These are phyloP conservation scores for Ctenopoma multispine DNA, from an alignment of 2,797 vertebrate species.

Conservation along the genomic window DNA sequence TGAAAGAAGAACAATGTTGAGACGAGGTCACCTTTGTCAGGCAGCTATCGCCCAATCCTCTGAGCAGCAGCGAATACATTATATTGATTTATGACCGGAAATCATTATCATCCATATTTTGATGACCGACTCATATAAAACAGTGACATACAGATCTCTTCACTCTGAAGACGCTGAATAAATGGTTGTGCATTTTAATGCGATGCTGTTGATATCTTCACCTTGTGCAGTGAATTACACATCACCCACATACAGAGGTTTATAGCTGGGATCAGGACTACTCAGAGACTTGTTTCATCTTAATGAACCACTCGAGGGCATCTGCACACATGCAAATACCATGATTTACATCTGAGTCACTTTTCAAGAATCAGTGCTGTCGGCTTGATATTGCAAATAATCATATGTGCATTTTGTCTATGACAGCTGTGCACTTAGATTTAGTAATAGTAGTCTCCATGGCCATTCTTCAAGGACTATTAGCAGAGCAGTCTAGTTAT, in stretches of 20 bases:
- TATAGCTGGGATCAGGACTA: conserved; percentile 36
- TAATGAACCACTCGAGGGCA: conserved; percentile 60
- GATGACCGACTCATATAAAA: conserved; percentile 49
- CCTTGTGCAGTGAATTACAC: conserved; percentile 43
- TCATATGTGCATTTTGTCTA: conserved; percentile 24
- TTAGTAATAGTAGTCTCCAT: conserved; percentile 18
- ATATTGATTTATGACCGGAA: conserved; percentile 61
- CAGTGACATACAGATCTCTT: conserved; percentile 41
- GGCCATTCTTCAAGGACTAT: conserved; percentile 44
- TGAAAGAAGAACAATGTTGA: conserved; percentile 24
- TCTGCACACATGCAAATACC: conserved; percentile 38
- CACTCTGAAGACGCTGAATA: not conserved
- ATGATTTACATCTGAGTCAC: conserved; percentile 47
- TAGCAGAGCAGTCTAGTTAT: conserved; percentile 24
- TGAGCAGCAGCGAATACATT: conserved; percentile 41
- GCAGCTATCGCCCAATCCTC: conserved; percentile 13
- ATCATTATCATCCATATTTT: conserved; percentile 65
- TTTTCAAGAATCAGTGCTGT: conserved; percentile 35
- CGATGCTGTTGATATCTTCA: conserved; percentile 46
- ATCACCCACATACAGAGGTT: conserved; percentile 30
- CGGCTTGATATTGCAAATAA: conserved; percentile 29
- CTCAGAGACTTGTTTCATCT: conserved; percentile 43
- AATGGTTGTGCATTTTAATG: conserved; percentile 54
- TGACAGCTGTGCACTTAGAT: conserved; percentile 45
- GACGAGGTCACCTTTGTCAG: conserved; percentile 67